A percentile compares a stretch with the other conserved stretches of the same genome.
phyloP scores from a whole-genome alignment of 2,113 vertebrate genomes.

The Paracanthobrama guichenoti region DNA sequence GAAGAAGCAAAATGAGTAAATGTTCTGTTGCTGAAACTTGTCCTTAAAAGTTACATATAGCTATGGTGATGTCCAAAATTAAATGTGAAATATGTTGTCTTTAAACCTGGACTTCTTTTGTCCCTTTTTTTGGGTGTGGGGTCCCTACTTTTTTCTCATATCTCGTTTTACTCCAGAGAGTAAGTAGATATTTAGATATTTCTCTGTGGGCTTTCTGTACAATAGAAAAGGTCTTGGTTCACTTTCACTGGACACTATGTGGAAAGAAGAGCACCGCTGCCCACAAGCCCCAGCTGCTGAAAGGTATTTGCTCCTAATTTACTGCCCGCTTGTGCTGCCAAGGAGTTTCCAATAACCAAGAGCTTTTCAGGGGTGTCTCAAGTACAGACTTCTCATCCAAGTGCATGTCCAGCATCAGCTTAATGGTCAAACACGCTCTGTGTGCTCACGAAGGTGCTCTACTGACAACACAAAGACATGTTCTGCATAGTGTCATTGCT shows the following conservation, averaged over 20 bases:
- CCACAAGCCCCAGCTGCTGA: slow-evolving; percentile 19
- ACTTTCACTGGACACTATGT: background rate
- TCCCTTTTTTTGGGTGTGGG: background rate
- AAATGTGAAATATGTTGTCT: slow-evolving; percentile 85
- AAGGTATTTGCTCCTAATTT: slow-evolving; percentile 44
- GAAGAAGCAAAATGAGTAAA: slow-evolving; percentile 61
- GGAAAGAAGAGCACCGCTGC: background rate
- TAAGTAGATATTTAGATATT: too few species aligned
- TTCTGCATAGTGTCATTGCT: background rate
- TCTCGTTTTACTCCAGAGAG: background rate
- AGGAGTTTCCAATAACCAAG: slow-evolving; percentile 40
- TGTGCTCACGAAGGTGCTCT: too few species aligned
- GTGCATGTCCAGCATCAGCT: background rate
- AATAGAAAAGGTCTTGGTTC: background rate
- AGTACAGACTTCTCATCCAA: background rate
- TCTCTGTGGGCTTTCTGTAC: background rate
- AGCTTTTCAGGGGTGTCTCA: slow-evolving; percentile 32
- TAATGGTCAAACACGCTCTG: background rate
- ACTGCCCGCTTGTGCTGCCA: slow-evolving; percentile 39
- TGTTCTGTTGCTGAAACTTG: slow-evolving; percentile 76
- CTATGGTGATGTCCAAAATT: slow-evolving; percentile 90
- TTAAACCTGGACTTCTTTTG: slow-evolving; percentile 15
- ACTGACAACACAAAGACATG: background rate
- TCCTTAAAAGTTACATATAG: slow-evolving; percentile 87
- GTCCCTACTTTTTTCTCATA: background rate